Evolutionary conservation across 1,140 invertebrate genomes (phyloP), one percentile per base, ranked within the genome.

Genomic region (Conus betulinus): DNA sequence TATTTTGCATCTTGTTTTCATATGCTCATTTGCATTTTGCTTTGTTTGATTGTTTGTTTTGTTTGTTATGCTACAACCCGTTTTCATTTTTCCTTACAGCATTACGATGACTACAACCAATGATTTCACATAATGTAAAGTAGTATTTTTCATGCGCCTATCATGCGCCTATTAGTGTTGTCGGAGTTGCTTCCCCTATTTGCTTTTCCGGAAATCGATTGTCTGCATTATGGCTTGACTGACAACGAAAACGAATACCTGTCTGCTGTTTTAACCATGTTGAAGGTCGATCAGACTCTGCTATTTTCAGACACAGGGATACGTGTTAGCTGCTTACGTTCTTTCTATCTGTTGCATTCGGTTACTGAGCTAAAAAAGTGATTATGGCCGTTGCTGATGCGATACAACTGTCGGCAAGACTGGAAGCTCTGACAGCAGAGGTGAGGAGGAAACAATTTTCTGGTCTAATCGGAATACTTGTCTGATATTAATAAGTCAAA

Each of bases 331-430:
- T 23, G 55, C 23, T 0, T 63, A 52, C 25, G 57, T 60, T 4
- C 27, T 63, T 25, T 11, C 23, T 17, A 13, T 71, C 10, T 13
- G 1, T 4, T 53, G 27, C 52, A 20, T 23, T 67, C 52, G 39
- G 13, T 25, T 52, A 20, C n/a, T n/a, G 84, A 52, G 52, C 5
- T 17, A 25, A 25, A 74, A 63, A 51, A 74, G 15, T 81, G 7
- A 81, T 13, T 51, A 87, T 87, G 85, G 74, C 74, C 39, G 74
- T n/a, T 51, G 23, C 71, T 52, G 85, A 87, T 51, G 85, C 74
- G 6, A 10, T 53, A 78, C 85, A 87, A 53, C 85, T 87, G 71
- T 87, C 85, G 85, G 85, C 85, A 57, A 87, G 53, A 78, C 51
- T 55, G 23, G 85, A 87, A 25, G 85, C 85, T 15, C 23, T 78